Conservation (phyloP, 2,113 vertebrate species). For the Gobio gobio region DNA sequence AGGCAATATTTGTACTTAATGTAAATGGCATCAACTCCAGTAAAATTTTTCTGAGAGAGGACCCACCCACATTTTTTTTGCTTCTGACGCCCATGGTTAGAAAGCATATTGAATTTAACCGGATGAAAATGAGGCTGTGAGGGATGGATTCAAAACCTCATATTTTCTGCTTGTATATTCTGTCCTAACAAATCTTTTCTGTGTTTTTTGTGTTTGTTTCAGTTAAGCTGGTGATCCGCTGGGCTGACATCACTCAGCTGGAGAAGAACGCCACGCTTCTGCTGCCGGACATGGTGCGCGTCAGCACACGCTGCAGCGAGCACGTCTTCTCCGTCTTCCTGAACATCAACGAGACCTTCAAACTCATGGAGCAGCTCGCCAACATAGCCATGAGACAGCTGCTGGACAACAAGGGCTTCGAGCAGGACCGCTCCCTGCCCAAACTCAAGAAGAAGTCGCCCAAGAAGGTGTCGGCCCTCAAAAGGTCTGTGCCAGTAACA, state of each 20-base stretch:
- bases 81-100: too few relatives aligned
- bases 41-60: too few relatives aligned
- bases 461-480: constrained; percentile 93
- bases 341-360: constrained; percentile 96
- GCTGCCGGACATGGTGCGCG: constrained; percentile 91
- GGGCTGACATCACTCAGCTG: constrained; percentile 96
- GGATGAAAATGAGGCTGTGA: too few relatives aligned
- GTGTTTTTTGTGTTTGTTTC: neutral
- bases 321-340: constrained; percentile 97
- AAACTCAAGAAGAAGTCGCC: constrained; percentile 96
- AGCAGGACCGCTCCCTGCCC: constrained; percentile 93
- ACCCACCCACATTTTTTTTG: too few relatives aligned
- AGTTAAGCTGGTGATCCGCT: constrained; percentile 96
- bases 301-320: constrained; percentile 89
- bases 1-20: too few relatives aligned
- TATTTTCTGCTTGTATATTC: neutral
- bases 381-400: constrained; percentile 98
- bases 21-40: too few relatives aligned
- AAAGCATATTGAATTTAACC: too few relatives aligned
- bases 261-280: constrained; percentile 94
- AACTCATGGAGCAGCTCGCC: constrained; percentile 96
- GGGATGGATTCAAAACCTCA: too few relatives aligned
- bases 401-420: constrained; percentile 95
- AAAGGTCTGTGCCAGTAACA: constrained; percentile 78
- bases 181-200: neutral